phyloP scores from a whole-genome alignment of 2,888 invertebrate genomes.

The Itoplectis maculator region DNA sequence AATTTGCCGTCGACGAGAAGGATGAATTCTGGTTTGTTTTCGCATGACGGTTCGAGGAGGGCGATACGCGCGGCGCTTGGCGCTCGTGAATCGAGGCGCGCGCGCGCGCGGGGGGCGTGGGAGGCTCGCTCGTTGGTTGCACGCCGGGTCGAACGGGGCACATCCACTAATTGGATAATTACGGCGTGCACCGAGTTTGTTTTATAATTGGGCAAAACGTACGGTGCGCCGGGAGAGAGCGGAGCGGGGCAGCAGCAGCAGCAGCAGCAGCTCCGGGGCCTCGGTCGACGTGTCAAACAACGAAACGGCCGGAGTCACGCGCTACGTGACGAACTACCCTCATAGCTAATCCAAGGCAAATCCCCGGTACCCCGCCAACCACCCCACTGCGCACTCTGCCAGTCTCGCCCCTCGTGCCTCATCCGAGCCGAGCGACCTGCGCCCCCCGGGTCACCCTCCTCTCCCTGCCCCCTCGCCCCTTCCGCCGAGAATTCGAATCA shows the following conservation, averaged over 20 bases:
- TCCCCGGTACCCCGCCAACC: conserved; percentile 67
- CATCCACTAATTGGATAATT: conserved; percentile 84
- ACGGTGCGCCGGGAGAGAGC: conserved; percentile 73
- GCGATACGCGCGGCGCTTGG: conserved; percentile 8
- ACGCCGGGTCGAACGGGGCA: conserved; percentile 68
- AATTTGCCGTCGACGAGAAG: conserved; percentile 51
- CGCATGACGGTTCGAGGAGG: conserved; percentile 57
- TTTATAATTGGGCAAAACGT: conserved; percentile 84
- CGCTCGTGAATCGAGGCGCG: conserved; percentile 36
- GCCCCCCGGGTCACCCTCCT: conserved; percentile 27
- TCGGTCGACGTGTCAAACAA: conserved; percentile 83
- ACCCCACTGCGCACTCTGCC: conserved; percentile 71
- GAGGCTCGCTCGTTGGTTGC: conserved; percentile 52
- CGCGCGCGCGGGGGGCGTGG: conserved; percentile 50
- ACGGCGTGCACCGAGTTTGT: conserved; percentile 83
- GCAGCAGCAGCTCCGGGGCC: no score
- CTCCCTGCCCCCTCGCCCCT: conserved; percentile 30
- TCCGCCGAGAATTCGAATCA: conserved; percentile 60
- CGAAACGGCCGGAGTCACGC: conserved; percentile 83
- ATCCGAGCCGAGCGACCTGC: conserved; percentile 60
- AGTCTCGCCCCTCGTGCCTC: conserved; percentile 62
- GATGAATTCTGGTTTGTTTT: conserved; percentile 61
- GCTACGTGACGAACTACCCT: conserved; percentile 84
- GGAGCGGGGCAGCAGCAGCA: no score
- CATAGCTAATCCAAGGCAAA: conserved; percentile 80